Evolutionary conservation across 2,797 vertebrate species (phyloP).

Genomic region (Danio albolineatus): DNA sequence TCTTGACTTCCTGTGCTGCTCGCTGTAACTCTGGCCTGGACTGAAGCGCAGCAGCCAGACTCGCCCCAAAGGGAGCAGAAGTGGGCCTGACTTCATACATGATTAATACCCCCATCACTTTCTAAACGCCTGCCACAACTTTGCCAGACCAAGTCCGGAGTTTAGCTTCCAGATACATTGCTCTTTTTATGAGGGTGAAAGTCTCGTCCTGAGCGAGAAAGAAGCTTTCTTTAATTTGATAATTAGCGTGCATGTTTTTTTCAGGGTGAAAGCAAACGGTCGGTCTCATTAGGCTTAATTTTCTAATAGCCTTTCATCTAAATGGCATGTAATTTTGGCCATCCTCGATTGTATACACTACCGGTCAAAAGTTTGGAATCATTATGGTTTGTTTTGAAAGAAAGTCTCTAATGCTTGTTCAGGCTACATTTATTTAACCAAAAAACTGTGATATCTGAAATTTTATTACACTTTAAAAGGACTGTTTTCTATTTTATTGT

Average conservation of each 20-base stretch:
- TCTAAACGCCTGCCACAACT: slow-evolving; percentile 80
- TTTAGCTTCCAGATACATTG: slow-evolving; percentile 78
- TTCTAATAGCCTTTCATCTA: slow-evolving; percentile 83
- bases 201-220: slow-evolving; percentile 67
- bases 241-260: slow-evolving; percentile 80
- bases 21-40: slow-evolving; percentile 41
- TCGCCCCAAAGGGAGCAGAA: slow-evolving; percentile 72
- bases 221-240: slow-evolving; percentile 86
- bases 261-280: slow-evolving; percentile 80
- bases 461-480: no score
- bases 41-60: slow-evolving; percentile 46
- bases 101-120: slow-evolving; percentile 87
- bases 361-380: slow-evolving; percentile 21
- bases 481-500: background rate
- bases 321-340: slow-evolving; percentile 79
- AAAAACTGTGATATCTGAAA: background rate
- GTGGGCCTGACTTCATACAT: slow-evolving; percentile 80
- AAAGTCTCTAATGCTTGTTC: background rate
- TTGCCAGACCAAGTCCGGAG: slow-evolving; percentile 76
- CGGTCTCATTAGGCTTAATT: slow-evolving; percentile 86
- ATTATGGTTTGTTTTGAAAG: background rate
- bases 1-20: slow-evolving; percentile 71
- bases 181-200: slow-evolving; percentile 68
- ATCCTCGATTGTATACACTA: slow-evolving; percentile 74
- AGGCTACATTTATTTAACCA: background rate